Evolutionary conservation across 2,888 invertebrate species (phyloP), one percentile per base, ranked within the genome.

Genomic region (Anoncus sp.): DNA sequence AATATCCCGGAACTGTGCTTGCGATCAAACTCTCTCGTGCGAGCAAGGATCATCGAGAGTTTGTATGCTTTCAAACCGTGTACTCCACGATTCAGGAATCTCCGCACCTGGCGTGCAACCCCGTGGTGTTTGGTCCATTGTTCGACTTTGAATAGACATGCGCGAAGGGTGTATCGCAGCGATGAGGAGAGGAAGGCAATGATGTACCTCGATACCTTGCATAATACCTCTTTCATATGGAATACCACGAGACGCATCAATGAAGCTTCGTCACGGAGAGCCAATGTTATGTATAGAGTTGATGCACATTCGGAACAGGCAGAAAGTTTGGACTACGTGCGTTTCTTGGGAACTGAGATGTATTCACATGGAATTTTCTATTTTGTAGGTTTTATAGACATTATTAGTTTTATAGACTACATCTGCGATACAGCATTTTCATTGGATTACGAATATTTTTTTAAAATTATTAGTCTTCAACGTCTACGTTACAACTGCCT

Each of bases 121-220:
- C 59, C 65, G 69, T 72, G 45, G 71, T 55, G 75, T 49, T 74
- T 51, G 74, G 75, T 78, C 78, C 75, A 78, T 78, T 78, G 78
- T 78, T 78, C 66, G 71, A 43, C 31, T 71, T 75, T 75, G 71
- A 75, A 78, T 78, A 62, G 78, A 62, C 70, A 45, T 53, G 53
- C 35, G 59, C 20, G 59, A 24, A 38, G 38, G 31, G 60, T 65
- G 72, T 57, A 65, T 65, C 63, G 38, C 27, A 18, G 27, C 18
- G 45, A 38, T 12, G 14, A 49, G 38, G 47, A 51, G 53, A 69
- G 45, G 69, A 40, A 16, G 70, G 27, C 35, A 62, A 57, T 16
- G 55, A 49, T 70, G 53, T 45, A 22, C 55, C 53, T 62, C 43
- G 67, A 20, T 12, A n/a, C 63, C 22, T 45, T 43, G 31, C 45